Conservation (phyloP, 2,113 vertebrate species). For the Hydrochoerus hydrochaeris region DNA sequence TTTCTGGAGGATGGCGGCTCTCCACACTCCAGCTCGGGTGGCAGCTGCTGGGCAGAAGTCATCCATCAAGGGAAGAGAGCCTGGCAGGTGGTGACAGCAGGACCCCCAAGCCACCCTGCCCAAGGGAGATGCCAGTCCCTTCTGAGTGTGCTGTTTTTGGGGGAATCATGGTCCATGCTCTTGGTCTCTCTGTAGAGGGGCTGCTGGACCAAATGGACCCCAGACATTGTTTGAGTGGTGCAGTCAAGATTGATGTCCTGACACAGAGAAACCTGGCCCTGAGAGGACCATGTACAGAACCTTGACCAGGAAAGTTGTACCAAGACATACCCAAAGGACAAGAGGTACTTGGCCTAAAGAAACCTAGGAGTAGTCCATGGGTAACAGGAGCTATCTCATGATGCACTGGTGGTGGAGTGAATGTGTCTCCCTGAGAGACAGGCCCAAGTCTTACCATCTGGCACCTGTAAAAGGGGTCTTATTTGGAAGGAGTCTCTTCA, state of each 20-base stretch:
- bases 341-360: neutral
- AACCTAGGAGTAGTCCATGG: neutral
- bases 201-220: neutral
- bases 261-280: neutral
- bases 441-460: neutral
- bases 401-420: accelerated
- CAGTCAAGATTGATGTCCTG: neutral
- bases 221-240: accelerated
- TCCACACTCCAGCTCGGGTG: constrained; percentile 59
- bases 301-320: neutral
- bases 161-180: accelerated
- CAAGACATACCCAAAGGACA: accelerated
- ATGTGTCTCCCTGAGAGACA: neutral
- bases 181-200: accelerated
- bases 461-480: neutral
- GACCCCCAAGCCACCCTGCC: neutral
- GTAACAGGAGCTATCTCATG: too few relatives aligned
- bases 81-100: neutral
- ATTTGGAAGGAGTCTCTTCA: neutral
- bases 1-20: constrained; percentile 69
- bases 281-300: too few relatives aligned
- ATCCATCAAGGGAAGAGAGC: neutral
- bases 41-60: constrained; percentile 57
- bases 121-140: neutral
- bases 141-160: too few relatives aligned